A percentile compares a stretch with the other conserved stretches of the same genome.
phyloP scores from a whole-genome alignment of 2,888 invertebrate genomes.

The Hydropsyche betteni region DNA sequence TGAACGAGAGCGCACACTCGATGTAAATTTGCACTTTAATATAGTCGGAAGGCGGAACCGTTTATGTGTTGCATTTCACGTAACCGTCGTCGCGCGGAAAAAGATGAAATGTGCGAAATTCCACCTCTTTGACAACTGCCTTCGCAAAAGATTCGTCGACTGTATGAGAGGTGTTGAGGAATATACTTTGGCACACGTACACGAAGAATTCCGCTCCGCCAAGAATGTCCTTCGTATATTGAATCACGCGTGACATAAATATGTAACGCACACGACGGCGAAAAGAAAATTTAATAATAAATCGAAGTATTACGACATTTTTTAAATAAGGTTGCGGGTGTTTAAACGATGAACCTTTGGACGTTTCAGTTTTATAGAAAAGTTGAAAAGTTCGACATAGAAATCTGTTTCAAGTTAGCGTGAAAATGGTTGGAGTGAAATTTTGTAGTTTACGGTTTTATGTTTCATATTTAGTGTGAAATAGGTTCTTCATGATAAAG shows the following conservation, averaged over 20 bases:
- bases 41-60: constrained; percentile 6
- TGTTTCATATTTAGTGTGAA: too few species aligned
- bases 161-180: background rate
- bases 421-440: too few species aligned
- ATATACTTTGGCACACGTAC: background rate
- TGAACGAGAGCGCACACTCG: background rate
- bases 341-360: too few species aligned
- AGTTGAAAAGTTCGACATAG: too few species aligned
- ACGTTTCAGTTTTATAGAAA: too few species aligned
- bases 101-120: constrained; percentile 20
- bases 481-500: too few species aligned
- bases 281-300: background rate
- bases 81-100: background rate
- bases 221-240: constrained; percentile 8
- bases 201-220: background rate
- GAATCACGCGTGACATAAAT: constrained; percentile 23
- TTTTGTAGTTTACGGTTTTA: too few species aligned
- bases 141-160: background rate
- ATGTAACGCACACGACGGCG: constrained; percentile 7
- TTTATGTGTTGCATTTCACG: constrained; percentile 14
- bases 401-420: too few species aligned
- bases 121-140: constrained; percentile 13
- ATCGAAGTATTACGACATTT: too few species aligned
- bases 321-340: too few species aligned
- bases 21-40: constrained; percentile 17